These are phyloP conservation scores for Lysiphlebus fabarum DNA, from an alignment of 1,140 invertebrate genomes.

Conservation along the genomic window DNA sequence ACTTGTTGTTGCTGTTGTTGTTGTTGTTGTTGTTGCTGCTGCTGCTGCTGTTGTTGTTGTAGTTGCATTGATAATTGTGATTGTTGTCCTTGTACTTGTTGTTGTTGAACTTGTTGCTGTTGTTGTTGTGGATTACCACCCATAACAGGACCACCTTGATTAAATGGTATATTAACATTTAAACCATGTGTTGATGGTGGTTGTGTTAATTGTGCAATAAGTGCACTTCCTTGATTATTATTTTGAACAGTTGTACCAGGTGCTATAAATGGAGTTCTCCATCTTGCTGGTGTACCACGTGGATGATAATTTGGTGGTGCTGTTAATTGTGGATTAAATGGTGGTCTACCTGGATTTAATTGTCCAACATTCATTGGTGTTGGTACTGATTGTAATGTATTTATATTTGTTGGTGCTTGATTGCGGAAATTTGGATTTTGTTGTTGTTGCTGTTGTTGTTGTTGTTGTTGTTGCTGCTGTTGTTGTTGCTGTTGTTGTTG, in stretches of 20 bases:
- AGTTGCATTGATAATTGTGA: constrained; percentile 33
- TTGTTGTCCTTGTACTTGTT: constrained; percentile 31
- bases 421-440: constrained; percentile 39
- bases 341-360: constrained; percentile 39
- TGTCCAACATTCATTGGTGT: constrained; percentile 43
- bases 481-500: neutral
- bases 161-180: constrained; percentile 49
- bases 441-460: neutral
- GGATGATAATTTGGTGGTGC: constrained; percentile 59
- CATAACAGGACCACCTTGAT: constrained; percentile 49
- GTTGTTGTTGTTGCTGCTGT: neutral
- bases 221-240: constrained; percentile 56
- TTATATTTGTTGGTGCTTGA: constrained; percentile 48
- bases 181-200: constrained; percentile 59
- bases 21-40: constrained; percentile 39
- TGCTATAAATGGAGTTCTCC: constrained; percentile 47
- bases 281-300: constrained; percentile 41
- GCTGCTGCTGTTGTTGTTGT: constrained; percentile 43
- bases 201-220: constrained; percentile 68
- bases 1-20: constrained; percentile 47
- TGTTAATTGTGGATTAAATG: constrained; percentile 52
- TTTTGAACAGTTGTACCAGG: constrained; percentile 44
- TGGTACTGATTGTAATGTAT: constrained; percentile 40
- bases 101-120: constrained; percentile 25
- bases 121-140: constrained; percentile 52